A percentile compares a stretch with the other conserved stretches of the same genome.
Evolutionary conservation across 2,888 invertebrate genomes (phyloP).

Genomic region (Pyrrhia umbra): DNA sequence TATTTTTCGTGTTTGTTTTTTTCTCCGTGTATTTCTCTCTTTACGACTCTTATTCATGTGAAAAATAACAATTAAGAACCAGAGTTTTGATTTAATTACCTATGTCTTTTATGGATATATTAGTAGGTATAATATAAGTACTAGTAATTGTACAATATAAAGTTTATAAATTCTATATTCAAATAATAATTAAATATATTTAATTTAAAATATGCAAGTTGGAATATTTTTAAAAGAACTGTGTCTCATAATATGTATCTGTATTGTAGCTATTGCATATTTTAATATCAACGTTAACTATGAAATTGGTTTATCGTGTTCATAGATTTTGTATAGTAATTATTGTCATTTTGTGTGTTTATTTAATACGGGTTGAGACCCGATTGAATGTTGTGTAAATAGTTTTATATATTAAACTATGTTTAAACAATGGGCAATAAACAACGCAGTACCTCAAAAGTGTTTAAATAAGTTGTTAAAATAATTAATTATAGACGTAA

Average conservation of each 20-base stretch:
- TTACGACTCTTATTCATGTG: too few relatives aligned
- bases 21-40: too few relatives aligned
- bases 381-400: neutral
- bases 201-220: constrained; percentile 30
- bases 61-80: too few relatives aligned
- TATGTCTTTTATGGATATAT: too few relatives aligned
- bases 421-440: neutral
- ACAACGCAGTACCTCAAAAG: neutral
- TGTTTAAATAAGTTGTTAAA: neutral
- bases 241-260: constrained; percentile 3
- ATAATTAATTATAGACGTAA: neutral
- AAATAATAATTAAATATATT: neutral
- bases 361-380: neutral
- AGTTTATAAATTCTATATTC: too few relatives aligned
- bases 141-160: too few relatives aligned
- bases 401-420: neutral
- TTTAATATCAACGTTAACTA: constrained; percentile 16
- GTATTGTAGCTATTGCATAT: constrained; percentile 11
- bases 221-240: constrained; percentile 43
- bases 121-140: too few relatives aligned
- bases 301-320: constrained; percentile 15
- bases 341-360: constrained; percentile 2
- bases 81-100: too few relatives aligned
- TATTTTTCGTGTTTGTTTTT: too few relatives aligned
- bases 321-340: constrained; percentile 5